phyloP scores from a whole-genome alignment of 2,888 invertebrate species.

The Eupithecia pulchellata region DNA sequence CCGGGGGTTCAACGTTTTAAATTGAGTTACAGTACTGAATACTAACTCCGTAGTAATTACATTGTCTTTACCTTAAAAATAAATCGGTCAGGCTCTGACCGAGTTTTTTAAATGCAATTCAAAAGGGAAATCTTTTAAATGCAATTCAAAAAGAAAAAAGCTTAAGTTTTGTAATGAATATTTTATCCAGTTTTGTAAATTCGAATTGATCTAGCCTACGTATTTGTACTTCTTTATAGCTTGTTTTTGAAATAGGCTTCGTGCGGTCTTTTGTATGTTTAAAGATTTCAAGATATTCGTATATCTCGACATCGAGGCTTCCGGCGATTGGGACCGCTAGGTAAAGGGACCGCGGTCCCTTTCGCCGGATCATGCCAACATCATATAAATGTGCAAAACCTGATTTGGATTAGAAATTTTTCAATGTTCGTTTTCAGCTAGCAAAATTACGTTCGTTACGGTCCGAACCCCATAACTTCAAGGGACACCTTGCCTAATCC shows the following conservation, averaged over 20 bases:
- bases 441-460: neutral
- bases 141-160: slow-evolving; percentile 22
- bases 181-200: slow-evolving; percentile 1
- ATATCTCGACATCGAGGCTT: neutral
- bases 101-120: slow-evolving; percentile 28
- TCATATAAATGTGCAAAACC: neutral
- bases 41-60: slow-evolving; percentile 68
- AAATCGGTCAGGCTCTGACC: slow-evolving; percentile 31
- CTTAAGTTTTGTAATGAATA: slow-evolving; percentile 28
- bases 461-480: neutral
- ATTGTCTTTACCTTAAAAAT: slow-evolving; percentile 47
- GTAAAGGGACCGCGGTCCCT: no score
- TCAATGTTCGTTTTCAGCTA: neutral
- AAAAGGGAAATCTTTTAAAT: slow-evolving; percentile 24
- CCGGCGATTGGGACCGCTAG: no score
- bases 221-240: neutral
- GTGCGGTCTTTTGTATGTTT: neutral
- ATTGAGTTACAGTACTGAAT: slow-evolving; percentile 73
- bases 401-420: neutral
- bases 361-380: no score
- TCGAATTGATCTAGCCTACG: neutral
- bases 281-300: neutral
- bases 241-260: neutral
- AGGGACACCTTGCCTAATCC: neutral
- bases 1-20: slow-evolving; percentile 76